A percentile compares a stretch with the other conserved stretches of the same genome.
These are phyloP conservation scores for Watsonalla cultraria DNA, from an alignment of 2,888 invertebrate species.

Conservation along the genomic window DNA sequence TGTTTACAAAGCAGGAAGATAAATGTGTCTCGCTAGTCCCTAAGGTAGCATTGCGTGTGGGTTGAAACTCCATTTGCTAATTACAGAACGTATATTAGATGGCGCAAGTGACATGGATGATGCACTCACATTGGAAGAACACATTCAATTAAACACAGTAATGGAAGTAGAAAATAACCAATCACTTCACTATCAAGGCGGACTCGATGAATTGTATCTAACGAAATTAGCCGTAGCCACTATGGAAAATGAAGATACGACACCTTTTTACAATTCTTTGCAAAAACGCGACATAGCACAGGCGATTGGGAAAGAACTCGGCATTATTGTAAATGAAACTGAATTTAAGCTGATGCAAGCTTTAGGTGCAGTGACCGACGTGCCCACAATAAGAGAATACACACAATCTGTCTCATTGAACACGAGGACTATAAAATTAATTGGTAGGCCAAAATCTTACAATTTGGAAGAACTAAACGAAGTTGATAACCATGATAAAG, in stretches of 20 bases:
- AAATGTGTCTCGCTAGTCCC: not conserved
- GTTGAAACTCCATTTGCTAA: conserved; percentile 17
- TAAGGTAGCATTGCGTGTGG: not conserved
- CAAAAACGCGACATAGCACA: conserved; percentile 42
- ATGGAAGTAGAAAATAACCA: conserved; percentile 51
- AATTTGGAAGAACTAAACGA: conserved; percentile 47
- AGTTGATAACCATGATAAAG: conserved; percentile 19
- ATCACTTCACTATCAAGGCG: conserved; percentile 38
- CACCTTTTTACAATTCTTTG: conserved; percentile 3
- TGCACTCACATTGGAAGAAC: conserved; percentile 45
- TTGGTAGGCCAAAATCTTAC: conserved; percentile 59
- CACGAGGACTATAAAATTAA: conserved; percentile 30
- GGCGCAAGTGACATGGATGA: conserved; percentile 32
- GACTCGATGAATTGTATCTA: conserved; percentile 54
- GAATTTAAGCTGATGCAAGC: not conserved
- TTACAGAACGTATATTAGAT: conserved; percentile 45
- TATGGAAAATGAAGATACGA: conserved; percentile 23
- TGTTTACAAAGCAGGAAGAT: not conserved
- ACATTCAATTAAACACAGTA: conserved; percentile 45
- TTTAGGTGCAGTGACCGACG: not conserved
- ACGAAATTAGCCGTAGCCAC: conserved; percentile 53
- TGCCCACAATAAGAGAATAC: not conserved
- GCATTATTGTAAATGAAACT: conserved; percentile 3
- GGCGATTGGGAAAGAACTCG: conserved; percentile 12
- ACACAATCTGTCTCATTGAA: not conserved